phyloP scores from a whole-genome alignment of 2,797 vertebrate species.

The Dendrocincla tyrannina region DNA sequence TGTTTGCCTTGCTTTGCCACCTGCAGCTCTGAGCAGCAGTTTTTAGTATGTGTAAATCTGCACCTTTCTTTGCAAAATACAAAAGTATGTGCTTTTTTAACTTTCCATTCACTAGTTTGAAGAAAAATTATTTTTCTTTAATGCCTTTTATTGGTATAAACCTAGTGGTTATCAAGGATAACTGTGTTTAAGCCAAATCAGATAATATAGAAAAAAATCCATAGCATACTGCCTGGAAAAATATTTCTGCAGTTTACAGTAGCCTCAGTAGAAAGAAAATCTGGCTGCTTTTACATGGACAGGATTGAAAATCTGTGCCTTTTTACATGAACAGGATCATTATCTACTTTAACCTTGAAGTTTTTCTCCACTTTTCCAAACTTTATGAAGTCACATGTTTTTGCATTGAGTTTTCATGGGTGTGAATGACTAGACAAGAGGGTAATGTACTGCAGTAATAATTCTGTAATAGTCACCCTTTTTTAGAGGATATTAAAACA shows the following conservation, averaged over 20 bases:
- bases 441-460: neutral
- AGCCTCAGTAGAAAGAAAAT: neutral
- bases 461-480: neutral
- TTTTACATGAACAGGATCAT: neutral
- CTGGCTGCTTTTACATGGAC: neutral
- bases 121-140: neutral
- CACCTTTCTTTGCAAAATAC: neutral
- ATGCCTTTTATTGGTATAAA: neutral
- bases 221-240: neutral
- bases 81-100: neutral
- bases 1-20: neutral
- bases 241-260: neutral
- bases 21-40: neutral
- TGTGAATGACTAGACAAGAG: neutral
- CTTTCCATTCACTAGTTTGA: neutral
- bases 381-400: neutral
- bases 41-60: neutral
- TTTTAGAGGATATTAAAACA: neutral
- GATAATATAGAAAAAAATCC: neutral
- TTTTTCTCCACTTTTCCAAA: neutral
- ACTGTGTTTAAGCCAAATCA: neutral
- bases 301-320: neutral
- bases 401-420: neutral
- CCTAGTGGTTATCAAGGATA: neutral
- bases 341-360: neutral